phyloP scores from a whole-genome alignment of 2,113 vertebrate genomes.

The Gopherus evgoodei region DNA sequence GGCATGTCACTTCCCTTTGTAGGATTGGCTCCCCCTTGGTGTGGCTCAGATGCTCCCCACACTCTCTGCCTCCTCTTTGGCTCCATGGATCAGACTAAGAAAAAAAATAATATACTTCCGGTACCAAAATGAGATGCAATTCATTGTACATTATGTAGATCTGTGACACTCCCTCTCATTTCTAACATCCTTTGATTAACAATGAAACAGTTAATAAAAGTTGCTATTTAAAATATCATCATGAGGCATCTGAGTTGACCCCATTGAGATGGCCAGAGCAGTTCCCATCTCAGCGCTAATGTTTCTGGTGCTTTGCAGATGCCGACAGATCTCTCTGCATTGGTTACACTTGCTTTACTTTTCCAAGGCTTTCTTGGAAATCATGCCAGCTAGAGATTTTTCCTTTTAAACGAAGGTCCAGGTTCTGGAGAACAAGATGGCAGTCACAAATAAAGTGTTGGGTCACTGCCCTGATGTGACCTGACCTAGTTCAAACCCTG shows the following conservation, averaged over 20 bases:
- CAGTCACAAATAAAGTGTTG: not conserved
- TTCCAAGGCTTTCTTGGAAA: not conserved
- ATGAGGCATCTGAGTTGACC: not conserved
- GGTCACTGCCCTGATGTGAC: not conserved
- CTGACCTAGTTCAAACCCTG: not conserved
- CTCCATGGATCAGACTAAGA: not conserved
- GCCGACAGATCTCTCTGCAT: not conserved
- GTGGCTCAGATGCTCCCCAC: not conserved
- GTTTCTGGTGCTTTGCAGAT: not conserved
- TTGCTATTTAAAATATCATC: not conserved
- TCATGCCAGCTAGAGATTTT: fast-evolving
- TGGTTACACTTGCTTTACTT: not conserved
- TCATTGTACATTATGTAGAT: not conserved
- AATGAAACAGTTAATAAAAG: fast-evolving
- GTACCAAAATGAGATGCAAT: not conserved
- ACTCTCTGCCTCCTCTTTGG: not conserved
- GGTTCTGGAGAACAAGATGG: not conserved
- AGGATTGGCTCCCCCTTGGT: not conserved
- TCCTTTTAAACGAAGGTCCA: not conserved
- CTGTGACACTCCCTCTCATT: not conserved
- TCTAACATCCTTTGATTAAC: fast-evolving
- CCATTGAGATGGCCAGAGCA: not conserved
- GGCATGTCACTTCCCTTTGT: not conserved
- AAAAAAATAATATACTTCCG: not conserved
- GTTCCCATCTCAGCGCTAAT: fast-evolving